Evolutionary conservation across 1,140 invertebrate genomes (phyloP), one percentile per base, ranked within the genome.

Genomic region (Scaptodrosophila lebanonensis): DNA sequence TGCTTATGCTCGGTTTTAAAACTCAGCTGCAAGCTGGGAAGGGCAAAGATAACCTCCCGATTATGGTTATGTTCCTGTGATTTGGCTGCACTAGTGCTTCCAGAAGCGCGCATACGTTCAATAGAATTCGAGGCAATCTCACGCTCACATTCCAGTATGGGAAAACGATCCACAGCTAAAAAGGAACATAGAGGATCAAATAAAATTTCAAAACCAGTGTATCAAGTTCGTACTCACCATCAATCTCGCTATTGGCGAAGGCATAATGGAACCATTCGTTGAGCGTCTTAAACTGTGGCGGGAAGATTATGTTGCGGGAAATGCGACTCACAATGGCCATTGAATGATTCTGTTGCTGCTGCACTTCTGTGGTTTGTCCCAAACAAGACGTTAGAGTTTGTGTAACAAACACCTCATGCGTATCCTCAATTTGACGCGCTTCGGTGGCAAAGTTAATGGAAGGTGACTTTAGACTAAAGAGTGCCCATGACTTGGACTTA

Each of bases 231-330:
- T 22, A 77, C 82, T 88, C 89, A 97, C 95, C 95, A 89, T 98
- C 96, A 42, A 98, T 94, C 88, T 97, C 95, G 86, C 94, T 95
- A 61, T 93, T 95, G 13, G 95, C 93, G 87, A 98, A 98, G 0
- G 97, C 95, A 88, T 98, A 99, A 69, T 96, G 93, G 88, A 98
- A 98, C 97, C 97, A 99, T 88, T 98, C 97, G 67, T 95, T 93
- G 6, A 97, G 88, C 12, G 94, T 94, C 86, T 96, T 95, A 87
- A 98, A 98, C 87, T 98, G 97, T 16, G 96, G 97, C 38, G 96
- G 96, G 88, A 98, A 98, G 13, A 97, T 91, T 43, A 97, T 92
- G 65, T 95, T 96, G 39, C 97, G 89, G 32, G 95, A 95, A 53
- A 98, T 93, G 75, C 95, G 92, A 85, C 95, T 97, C 15, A 98